phyloP scores from a whole-genome alignment of 1,140 invertebrate genomes.

The Drosophila suzukii region DNA sequence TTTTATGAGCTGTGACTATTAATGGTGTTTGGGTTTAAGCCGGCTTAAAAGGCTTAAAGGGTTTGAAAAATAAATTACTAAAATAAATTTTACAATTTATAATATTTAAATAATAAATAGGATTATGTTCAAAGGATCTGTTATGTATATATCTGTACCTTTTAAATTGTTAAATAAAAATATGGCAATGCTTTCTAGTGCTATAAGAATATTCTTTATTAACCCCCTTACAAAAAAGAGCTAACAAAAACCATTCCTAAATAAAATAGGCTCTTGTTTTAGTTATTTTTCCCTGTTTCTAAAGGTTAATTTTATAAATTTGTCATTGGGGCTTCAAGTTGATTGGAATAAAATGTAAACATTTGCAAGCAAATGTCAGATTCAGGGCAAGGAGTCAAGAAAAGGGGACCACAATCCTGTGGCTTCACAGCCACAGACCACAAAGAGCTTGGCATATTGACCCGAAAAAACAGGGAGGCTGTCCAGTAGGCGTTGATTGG shows the following conservation, averaged over 20 bases:
- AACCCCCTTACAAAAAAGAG: too few species aligned
- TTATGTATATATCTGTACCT: too few species aligned
- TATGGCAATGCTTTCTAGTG: too few species aligned
- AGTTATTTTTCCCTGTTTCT: background rate
- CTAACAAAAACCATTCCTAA: too few species aligned
- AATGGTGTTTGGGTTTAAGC: background rate
- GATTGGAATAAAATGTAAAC: slow-evolving; percentile 24
- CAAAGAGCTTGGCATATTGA: slow-evolving; percentile 52
- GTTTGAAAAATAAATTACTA: background rate
- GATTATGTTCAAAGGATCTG: too few species aligned
- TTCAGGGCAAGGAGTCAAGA: slow-evolving; percentile 2
- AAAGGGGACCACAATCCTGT: slow-evolving; percentile 30
- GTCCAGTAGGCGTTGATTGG: slow-evolving; percentile 48
- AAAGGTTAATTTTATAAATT: slow-evolving; percentile 28
- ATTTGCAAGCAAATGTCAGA: slow-evolving; percentile 26
- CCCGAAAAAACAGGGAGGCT: slow-evolving; percentile 24
- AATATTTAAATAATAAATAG: too few species aligned
- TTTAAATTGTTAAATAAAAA: too few species aligned
- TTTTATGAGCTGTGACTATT: slow-evolving; percentile 11
- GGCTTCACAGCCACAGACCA: slow-evolving; percentile 43
- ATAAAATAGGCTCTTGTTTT: too few species aligned
- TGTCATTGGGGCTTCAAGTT: slow-evolving; percentile 11
- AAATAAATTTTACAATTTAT: background rate
- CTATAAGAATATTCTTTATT: too few species aligned
- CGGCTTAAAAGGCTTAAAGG: slow-evolving; percentile 30